phyloP scores from a whole-genome alignment of 2,113 vertebrate species.

The Varanus salvator region DNA sequence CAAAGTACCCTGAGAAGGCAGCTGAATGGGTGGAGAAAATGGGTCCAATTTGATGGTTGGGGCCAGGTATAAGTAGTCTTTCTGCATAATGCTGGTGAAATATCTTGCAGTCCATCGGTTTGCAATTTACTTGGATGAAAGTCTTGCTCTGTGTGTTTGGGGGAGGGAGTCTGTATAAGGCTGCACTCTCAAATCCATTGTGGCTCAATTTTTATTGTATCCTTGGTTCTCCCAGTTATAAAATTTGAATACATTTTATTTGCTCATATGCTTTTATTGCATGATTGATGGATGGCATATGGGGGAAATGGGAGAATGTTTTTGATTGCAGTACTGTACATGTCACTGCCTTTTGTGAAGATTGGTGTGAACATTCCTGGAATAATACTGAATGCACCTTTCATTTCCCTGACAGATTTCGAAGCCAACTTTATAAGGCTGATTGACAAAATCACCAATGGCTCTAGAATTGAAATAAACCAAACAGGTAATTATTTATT shows the following conservation, averaged over 20 bases:
- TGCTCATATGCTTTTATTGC: not conserved
- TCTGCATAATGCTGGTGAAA: not conserved
- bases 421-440: constrained; percentile 96
- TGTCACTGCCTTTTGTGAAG: not conserved
- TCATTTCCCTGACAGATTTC: constrained; percentile 83
- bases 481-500: constrained; percentile 87
- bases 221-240: not conserved
- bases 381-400: not conserved
- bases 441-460: constrained; percentile 96
- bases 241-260: not conserved
- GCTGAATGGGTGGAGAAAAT: too few species aligned
- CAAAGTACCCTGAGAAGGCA: too few species aligned
- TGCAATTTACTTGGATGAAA: not conserved
- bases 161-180: not conserved
- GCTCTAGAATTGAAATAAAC: constrained; percentile 96
- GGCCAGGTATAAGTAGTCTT: not conserved
- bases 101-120: not conserved
- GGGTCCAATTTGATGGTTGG: too few species aligned
- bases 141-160: not conserved
- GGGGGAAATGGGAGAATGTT: not conserved
- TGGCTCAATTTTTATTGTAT: not conserved
- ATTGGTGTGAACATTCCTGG: not conserved
- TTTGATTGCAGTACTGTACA: not conserved
- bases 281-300: not conserved
- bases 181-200: not conserved